Evolutionary conservation across 2,888 invertebrate species (phyloP).

Genomic region (Barypeithes pellucidus): DNA sequence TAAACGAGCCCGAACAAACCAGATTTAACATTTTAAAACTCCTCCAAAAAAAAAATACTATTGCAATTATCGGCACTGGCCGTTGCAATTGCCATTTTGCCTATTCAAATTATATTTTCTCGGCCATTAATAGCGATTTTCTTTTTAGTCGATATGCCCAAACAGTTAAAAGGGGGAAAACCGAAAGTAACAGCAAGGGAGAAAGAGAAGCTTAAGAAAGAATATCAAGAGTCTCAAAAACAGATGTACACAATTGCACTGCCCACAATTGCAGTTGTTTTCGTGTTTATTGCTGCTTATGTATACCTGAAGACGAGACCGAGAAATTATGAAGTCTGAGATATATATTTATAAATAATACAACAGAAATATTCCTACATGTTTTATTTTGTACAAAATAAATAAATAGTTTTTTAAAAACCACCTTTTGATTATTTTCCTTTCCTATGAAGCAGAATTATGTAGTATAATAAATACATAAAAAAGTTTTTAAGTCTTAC

Average conservation of each 20-base stretch:
- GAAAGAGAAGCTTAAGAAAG: conserved; percentile 88
- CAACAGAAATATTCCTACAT: conserved; percentile 40
- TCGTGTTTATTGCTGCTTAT: conserved; percentile 82
- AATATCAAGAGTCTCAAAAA: conserved; percentile 85
- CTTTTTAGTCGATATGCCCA: conserved; percentile 73
- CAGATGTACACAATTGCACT: conserved; percentile 85
- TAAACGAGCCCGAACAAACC: too few species aligned
- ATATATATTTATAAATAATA: conserved; percentile 18
- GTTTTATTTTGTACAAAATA: conserved; percentile 56
- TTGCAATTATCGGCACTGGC: too few species aligned
- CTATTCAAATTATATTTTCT: too few species aligned
- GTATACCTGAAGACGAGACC: conserved; percentile 88
- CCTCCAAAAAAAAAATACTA: too few species aligned
- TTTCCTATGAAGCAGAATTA: conserved; percentile 39
- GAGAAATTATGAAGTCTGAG: conserved; percentile 39
- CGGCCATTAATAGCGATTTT: background rate
- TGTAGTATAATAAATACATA: conserved; percentile 34
- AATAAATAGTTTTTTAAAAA: conserved; percentile 54
- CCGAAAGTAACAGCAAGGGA: conserved; percentile 88
- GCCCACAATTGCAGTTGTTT: conserved; percentile 81
- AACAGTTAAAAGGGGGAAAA: conserved; percentile 83
- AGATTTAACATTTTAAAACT: too few species aligned
- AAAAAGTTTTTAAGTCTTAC: conserved; percentile 43
- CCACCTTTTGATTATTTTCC: conserved; percentile 45
- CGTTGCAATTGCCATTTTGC: too few species aligned